A percentile compares a stretch with the other conserved stretches of the same genome.
These are phyloP conservation scores for Netelia fuscicornis DNA, from an alignment of 2,888 invertebrate genomes.

Conservation along the genomic window DNA sequence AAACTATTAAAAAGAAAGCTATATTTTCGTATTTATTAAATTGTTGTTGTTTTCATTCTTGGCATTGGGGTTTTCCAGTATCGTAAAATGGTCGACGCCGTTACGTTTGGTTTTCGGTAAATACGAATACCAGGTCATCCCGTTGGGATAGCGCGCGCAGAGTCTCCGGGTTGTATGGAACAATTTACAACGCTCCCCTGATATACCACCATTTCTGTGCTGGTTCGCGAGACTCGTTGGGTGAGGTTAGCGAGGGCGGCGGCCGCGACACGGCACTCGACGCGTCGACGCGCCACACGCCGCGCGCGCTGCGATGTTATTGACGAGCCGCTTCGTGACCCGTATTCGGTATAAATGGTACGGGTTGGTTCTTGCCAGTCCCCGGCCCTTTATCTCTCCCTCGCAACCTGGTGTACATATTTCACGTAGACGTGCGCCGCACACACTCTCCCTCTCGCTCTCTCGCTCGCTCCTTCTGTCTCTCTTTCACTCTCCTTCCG, in stretches of 20 bases:
- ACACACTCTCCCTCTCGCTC: too few relatives aligned
- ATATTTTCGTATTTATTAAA: too few relatives aligned
- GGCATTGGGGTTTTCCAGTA: too few relatives aligned
- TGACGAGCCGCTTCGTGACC: conserved; percentile 80
- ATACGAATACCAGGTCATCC: conserved; percentile 20
- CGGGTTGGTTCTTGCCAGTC: conserved; percentile 60
- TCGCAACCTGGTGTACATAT: background rate
- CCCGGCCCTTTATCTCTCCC: conserved; percentile 47
- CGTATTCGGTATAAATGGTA: conserved; percentile 79
- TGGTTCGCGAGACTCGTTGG: conserved; percentile 30
- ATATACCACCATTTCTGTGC: conserved; percentile 3
- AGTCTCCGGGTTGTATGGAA: background rate
- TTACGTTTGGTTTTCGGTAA: too few relatives aligned
- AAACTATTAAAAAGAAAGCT: too few relatives aligned
- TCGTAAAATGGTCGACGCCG: too few relatives aligned
- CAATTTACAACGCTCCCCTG: background rate
- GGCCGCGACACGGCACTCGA: conserved; percentile 52
- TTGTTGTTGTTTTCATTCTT: too few relatives aligned
- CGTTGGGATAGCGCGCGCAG: background rate
- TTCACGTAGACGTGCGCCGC: background rate
- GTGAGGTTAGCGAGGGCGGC: conserved; percentile 51
- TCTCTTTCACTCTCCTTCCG: too few relatives aligned
- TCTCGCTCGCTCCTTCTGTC: too few relatives aligned
- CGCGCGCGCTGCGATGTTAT: conserved; percentile 74
- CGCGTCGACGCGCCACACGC: conserved; percentile 70